These are phyloP conservation scores for Vanacampus margaritifer DNA, from an alignment of 2,113 vertebrate genomes.

Conservation along the genomic window DNA sequence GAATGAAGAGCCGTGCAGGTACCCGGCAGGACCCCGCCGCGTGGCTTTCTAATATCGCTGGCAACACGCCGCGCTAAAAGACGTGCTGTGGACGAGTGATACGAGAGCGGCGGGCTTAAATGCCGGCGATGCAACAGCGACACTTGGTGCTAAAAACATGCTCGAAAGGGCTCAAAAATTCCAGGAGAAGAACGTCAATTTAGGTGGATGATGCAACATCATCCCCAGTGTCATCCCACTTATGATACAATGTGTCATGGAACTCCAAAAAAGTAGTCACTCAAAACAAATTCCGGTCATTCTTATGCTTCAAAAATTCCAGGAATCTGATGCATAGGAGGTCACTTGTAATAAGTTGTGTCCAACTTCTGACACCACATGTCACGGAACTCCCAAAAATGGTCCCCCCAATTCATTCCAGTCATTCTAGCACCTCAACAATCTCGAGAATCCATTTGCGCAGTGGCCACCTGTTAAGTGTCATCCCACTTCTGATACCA, in stretches of 20 bases:
- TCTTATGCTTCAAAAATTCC: too few relatives aligned
- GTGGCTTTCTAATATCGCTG: slow-evolving; percentile 19
- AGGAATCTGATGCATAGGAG: background rate
- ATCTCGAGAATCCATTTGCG: background rate
- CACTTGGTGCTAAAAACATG: slow-evolving; percentile 51
- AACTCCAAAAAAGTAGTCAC: background rate
- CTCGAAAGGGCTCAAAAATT: background rate
- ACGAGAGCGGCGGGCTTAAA: background rate
- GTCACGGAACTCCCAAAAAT: background rate
- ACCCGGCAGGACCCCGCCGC: slow-evolving; percentile 24
- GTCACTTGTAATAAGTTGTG: too few relatives aligned
- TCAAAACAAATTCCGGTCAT: background rate
- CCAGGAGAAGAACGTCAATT: background rate
- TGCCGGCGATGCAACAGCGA: slow-evolving; percentile 57
- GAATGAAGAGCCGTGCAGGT: slow-evolving; percentile 31
- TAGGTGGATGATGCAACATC: background rate
- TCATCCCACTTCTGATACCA: too few relatives aligned
- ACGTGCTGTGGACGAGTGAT: background rate
- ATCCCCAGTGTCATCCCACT: background rate
- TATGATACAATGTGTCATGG: background rate
- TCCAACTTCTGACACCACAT: background rate
- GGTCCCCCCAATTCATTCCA: background rate
- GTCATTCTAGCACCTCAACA: background rate
- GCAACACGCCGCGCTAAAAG: background rate
- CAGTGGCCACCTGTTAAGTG: background rate